A percentile compares a stretch with the other conserved stretches of the same genome.
Evolutionary conservation across 2,113 vertebrate genomes (phyloP).

Genomic region (Hippopotamus amphibius): DNA sequence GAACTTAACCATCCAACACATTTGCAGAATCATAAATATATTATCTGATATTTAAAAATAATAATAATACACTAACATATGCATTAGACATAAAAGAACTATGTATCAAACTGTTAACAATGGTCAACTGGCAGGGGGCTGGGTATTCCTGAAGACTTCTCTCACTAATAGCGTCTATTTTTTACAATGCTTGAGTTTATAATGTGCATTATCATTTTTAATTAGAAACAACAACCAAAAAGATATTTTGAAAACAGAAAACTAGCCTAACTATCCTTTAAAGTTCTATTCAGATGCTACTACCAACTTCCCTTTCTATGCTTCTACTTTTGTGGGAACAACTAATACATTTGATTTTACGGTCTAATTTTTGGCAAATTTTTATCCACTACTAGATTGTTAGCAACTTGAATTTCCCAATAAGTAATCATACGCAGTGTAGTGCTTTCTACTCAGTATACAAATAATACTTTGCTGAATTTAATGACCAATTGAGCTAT

Average conservation of each 20-base stretch:
- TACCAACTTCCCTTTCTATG: not conserved
- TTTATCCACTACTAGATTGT: not conserved
- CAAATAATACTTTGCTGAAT: not conserved
- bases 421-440: not conserved
- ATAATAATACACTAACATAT: not conserved
- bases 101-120: conserved; percentile 2
- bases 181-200: not conserved
- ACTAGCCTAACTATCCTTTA: conserved; percentile 17
- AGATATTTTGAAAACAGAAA: conserved; percentile 17
- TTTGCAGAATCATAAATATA: not conserved
- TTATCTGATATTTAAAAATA: conserved; percentile 20
- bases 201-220: conserved; percentile 45
- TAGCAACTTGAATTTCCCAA: not conserved
- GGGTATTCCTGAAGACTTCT: not conserved
- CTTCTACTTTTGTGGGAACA: not conserved
- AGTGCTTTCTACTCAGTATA: not conserved
- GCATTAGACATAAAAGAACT: not conserved
- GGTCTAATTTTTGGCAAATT: not conserved
- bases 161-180: not conserved
- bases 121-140: not conserved
- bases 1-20: not conserved
- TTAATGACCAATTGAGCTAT: not conserved
- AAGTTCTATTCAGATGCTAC: conserved; percentile 10
- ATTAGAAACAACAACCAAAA: conserved; percentile 37
- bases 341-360: not conserved